Base-by-base conservation (phyloP, 2,113 vertebrate species). In the Rhadina sibilatrix region DNA sequence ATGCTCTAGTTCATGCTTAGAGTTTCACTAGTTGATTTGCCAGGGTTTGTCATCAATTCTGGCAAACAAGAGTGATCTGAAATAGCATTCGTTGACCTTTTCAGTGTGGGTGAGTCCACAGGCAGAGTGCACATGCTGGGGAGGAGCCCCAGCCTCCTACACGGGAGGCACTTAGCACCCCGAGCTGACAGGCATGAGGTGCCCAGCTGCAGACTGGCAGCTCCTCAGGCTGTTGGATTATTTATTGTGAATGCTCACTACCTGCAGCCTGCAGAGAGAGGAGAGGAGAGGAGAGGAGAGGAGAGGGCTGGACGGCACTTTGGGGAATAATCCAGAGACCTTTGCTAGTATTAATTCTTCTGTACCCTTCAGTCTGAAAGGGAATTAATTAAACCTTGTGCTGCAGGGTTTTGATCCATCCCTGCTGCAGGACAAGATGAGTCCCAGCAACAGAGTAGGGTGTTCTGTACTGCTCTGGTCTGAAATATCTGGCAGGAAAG, bases 141-240 rank as follows among this genome's bases (percentile, higher is more conserved):
- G 89, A 79, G 0, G 11, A 79, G 74, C 74, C 71, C 37, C 47
- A 25, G 70, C n/a, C 53, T 31, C 81, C 63, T 14, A 3, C 37
- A 12, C 1, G 57, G 87, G 53, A 75, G 16, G 72, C 74, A 1
- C 85, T 84, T 3, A 53, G 91, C 63, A 16, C 72, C 28, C 0
- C 2, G 46, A 15, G 50, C 68, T 69, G 83, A 24, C 12, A 35
- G 64, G 38, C 14, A 10, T 4, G 10, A 15, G 56, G 53, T 46
- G 66, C 71, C 54, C 79, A 47, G 84, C 83, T 81, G 83, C 0
- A 0, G 46, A 18, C 3, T 63, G 17, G 87, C 56, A 8, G 72
- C 76, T 96, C 87, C 87, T 70, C 12, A 16, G 63, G 71, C 87
- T 87, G 44, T 42, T 94, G 38, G 95, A 80, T 93, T 91, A 87